Base-by-base conservation (phyloP, 2,113 vertebrate species). In the Drymodes brunneopygia region DNA sequence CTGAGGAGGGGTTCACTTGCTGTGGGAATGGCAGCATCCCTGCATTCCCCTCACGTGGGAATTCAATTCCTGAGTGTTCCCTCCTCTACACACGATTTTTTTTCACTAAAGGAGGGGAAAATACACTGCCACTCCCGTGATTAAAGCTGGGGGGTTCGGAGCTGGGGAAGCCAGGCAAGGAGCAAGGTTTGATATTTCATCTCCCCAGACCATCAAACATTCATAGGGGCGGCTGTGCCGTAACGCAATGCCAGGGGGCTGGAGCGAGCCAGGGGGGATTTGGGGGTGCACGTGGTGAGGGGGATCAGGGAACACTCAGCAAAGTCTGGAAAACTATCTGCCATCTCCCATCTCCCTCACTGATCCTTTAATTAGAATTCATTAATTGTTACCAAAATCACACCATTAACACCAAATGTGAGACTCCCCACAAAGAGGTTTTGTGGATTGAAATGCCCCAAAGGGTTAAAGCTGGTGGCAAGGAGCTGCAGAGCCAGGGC, bases 161-260 rank as follows among this genome's bases (percentile, higher is more conserved):
- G 36, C 75, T 4, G 51, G 90, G 92, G 40, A 67, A 62, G 47
- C 79, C 15, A 2, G 31, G 64, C 21, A 33, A 36, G 21, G 5
- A 50, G 72, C 17, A 3, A 35, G 93, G 95, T 94, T 96, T 96
- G 95, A 94, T 96, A 96, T 96, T 96, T 90, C 94, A 96, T 96
- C 94, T 36, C 81, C 66, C 82, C 25, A 1, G n/a, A 51, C 54
- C 79, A 96, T 96, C 86, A 94, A 95, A 95, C 75, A 91, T 96
- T 95, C 15, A 95, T 94, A 31, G 85, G 81, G 94, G 72, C 2
- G 10, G 70, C 53, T 1, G 10, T 2, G 31, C 70, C 3, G 90
- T 45, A 91, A 95, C 0, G 64, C 50, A 56, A 81, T 15, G 20
- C 78, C 14, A 1, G 47, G 33, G 71, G 75, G 45, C 33, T 6